Evolutionary conservation across 2,113 vertebrate species (phyloP).

Genomic region (Amblyopsis rosae): DNA sequence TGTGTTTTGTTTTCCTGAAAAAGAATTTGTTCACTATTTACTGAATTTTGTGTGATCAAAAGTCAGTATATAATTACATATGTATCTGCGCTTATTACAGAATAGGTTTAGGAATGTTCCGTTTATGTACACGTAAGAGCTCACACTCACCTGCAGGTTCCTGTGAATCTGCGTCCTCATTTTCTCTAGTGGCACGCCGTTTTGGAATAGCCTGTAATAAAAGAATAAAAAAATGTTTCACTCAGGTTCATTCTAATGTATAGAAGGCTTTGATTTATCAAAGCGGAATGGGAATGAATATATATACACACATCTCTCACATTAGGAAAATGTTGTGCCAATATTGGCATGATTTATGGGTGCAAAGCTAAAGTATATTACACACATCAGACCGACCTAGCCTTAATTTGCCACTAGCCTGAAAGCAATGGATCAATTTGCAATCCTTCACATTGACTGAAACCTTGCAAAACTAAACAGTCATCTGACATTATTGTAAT

Average conservation of each 20-base stretch:
- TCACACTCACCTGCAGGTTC: slow-evolving; percentile 61
- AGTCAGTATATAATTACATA: not conserved
- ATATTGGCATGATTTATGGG: slow-evolving; percentile 48
- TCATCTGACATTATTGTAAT: not conserved
- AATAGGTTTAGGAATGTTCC: not conserved
- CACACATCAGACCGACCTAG: slow-evolving; percentile 31
- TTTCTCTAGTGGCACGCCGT: slow-evolving; percentile 45
- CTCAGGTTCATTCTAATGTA: slow-evolving; percentile 32
- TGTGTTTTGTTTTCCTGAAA: not conserved
- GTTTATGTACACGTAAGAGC: not conserved
- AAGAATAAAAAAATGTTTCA: slow-evolving; percentile 2
- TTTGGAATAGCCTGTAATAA: slow-evolving; percentile 69
- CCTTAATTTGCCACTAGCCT: slow-evolving; percentile 54
- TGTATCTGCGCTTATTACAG: not conserved
- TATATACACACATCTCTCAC: not conserved
- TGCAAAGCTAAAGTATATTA: slow-evolving; percentile 45
- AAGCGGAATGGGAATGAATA: not conserved
- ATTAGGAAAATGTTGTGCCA: slow-evolving; percentile 28
- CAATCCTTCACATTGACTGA: slow-evolving; percentile 27
- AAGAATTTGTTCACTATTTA: not conserved
- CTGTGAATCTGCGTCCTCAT: slow-evolving; percentile 43
- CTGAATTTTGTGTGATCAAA: not conserved
- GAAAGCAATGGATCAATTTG: slow-evolving; percentile 29
- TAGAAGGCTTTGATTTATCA: slow-evolving; percentile 5
- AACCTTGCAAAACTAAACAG: not conserved